Base-by-base conservation (phyloP, 2,113 vertebrate genomes). In the Typhlomys cinereus region DNA sequence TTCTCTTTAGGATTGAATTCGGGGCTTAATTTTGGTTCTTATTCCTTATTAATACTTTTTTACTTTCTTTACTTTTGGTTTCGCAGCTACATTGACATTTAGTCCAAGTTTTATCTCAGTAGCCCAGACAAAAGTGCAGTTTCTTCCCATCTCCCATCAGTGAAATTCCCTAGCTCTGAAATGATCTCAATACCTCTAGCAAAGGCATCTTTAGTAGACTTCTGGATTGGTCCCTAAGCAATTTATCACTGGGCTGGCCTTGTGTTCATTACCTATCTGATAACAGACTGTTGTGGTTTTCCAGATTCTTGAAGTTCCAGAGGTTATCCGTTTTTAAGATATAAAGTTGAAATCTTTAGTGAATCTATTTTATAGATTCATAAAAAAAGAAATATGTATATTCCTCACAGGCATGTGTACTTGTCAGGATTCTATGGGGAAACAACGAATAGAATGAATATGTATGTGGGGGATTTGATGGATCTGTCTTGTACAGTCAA, bases 231-330 rank as follows among this genome's bases (percentile, higher is more conserved):
- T 27, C 57, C 15, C 5, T 54, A 79, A 52, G 21, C 57, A 41
- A 29, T 85, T 92, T 69, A 67, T 67, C 50, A 41, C n/a, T 34
- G 80, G 27, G 59, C 83, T 93, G 61, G 12, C 61, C 66, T 4
- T 91, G 34, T 73, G 34, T 21, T 74, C 27, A 9, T 36, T 76
- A 29, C n/a, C 74, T 5, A 48, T 57, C 54, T 80, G 25, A 31
- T 91, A 92, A 90, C 50, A 74, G 27, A 73, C 67, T 67, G 21
- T 61, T 89, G 91, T 44, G 18, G 15, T 88, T 92, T 81, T 74
- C 39, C 69, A 85, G 23, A 76, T 57, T 85, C n/a, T 82, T 29
- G 34, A 46, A 50, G 25, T 48, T 67, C 62, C 61, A 44, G 34
- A 92, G 31, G 17, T 18, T 13, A 79, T 23, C 12, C 11, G 57